These are phyloP conservation scores for Ptiloglossa arizonensis DNA, from an alignment of 1,140 invertebrate genomes.

Conservation along the genomic window DNA sequence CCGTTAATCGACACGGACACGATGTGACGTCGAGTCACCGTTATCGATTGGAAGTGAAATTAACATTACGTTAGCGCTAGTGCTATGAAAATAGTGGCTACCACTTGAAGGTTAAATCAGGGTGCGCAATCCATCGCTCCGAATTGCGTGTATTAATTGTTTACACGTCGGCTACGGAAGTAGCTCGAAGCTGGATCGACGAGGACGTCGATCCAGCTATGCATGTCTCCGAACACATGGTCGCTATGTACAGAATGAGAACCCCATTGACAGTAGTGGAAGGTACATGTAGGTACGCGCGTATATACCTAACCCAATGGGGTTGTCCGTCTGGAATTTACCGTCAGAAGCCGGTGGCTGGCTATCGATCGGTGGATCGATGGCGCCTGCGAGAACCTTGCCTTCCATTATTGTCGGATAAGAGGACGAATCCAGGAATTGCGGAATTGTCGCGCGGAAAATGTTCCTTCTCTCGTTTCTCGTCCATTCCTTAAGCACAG, in stretches of 20 bases:
- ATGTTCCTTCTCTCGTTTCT: neutral
- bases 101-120: too few relatives aligned
- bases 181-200: neutral
- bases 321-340: constrained; percentile 38
- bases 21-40: too few relatives aligned
- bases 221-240: neutral
- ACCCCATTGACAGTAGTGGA: constrained; percentile 20
- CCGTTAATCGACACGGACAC: too few relatives aligned
- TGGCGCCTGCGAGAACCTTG: constrained; percentile 17
- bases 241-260: neutral
- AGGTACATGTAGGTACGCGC: constrained; percentile 14
- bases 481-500: constrained; percentile 13
- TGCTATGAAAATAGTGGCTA: too few relatives aligned
- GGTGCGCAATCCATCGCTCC: too few relatives aligned
- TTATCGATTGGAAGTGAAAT: too few relatives aligned
- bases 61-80: too few relatives aligned
- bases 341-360: constrained; percentile 29
- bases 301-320: constrained; percentile 24
- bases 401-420: constrained; percentile 16
- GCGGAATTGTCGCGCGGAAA: constrained; percentile 8
- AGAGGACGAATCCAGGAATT: constrained; percentile 1
- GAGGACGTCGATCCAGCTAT: neutral
- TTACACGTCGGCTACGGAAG: neutral
- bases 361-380: constrained; percentile 55
- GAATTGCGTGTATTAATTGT: too few relatives aligned